Evolutionary conservation across 2,888 invertebrate genomes (phyloP).

Genomic region (Scotopteryx bipunctaria): DNA sequence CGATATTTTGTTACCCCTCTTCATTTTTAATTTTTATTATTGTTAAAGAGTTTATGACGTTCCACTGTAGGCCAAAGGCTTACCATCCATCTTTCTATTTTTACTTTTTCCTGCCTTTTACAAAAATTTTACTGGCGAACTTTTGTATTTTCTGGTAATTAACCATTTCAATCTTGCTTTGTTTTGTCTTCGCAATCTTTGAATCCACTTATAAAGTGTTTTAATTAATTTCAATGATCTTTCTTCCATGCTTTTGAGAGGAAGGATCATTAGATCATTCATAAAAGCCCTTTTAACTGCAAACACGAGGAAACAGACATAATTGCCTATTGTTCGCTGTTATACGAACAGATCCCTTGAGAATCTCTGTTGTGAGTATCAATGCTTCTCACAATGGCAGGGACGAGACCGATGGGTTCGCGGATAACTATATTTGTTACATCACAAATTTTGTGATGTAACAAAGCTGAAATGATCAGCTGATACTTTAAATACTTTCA

Average conservation of each 20-base stretch:
- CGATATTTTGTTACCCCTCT: too few relatives aligned
- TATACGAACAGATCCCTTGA: slow-evolving; percentile 14
- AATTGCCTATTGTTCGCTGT: slow-evolving; percentile 20
- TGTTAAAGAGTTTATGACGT: too few relatives aligned
- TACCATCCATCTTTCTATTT: too few relatives aligned
- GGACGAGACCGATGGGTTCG: neutral
- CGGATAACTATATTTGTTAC: too few relatives aligned
- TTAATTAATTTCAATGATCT: neutral
- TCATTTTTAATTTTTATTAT: too few relatives aligned
- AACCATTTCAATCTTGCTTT: slow-evolving; percentile 1
- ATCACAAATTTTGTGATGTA: too few relatives aligned
- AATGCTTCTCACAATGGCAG: slow-evolving; percentile 2
- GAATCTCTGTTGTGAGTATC: slow-evolving; percentile 16
- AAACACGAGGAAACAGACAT: slow-evolving; percentile 11
- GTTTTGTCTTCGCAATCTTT: neutral
- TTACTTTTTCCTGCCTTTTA: too few relatives aligned
- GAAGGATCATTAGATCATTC: slow-evolving; percentile 1
- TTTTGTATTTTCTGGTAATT: neutral
- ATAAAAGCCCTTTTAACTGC: slow-evolving; percentile 4
- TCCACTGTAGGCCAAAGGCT: too few relatives aligned
- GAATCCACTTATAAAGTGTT: neutral
- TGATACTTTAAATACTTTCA: neutral
- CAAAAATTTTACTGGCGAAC: too few relatives aligned
- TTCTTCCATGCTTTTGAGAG: neutral
- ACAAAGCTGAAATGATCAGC: neutral